Base-by-base conservation (phyloP, 2,888 invertebrate genomes). In the Seira ritae region DNA sequence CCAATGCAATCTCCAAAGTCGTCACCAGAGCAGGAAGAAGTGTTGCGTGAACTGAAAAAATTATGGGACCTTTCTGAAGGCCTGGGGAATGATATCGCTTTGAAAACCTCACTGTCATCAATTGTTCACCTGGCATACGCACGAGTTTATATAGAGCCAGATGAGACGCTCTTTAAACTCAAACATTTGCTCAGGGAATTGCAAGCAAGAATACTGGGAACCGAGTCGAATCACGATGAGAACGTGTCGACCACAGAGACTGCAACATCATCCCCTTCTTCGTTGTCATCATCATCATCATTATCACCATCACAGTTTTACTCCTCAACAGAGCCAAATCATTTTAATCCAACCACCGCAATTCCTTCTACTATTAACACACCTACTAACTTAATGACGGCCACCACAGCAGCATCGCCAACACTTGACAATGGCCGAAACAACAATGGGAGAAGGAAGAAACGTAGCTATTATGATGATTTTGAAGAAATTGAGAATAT, bases 101-200 rank as follows among this genome's bases (percentile, higher is more conserved):
- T 86, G 50, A 86, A 86, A 80, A 82, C 37, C 37, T 86, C 86
- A 23, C 65, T 87, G 46, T 85, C 84, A 46, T 83, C 85, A 42
- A 68, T 87, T 12, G 84, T 87, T 78, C 86, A 86, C 72, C 80
- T 87, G 80, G 84, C 87, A 17, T 87, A 87, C 75, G 85, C 85
- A 19, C 73, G 86, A 10, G 79, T 87, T 19, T 84, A 86, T 62
- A 78, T 66, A 20, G 85, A 85, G 60, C 77, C 84, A 8, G 84
- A 85, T 65, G 86, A 86, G 50, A 85, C 84, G 24, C 76, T 87
- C 6, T 20, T 66, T 46, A 46, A 81, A 6, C 78, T 87, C 1
- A 86, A 86, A 77, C 71, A 86, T 75, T 74, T 87, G n/a, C 70
- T 87, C 37, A 69, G 75, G 66, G 67, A 84, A 67, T 65, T 87